Evolutionary conservation across 2,797 vertebrate species (phyloP), one percentile per base, ranked within the genome.

Genomic region (Halcyon leucocephala): DNA sequence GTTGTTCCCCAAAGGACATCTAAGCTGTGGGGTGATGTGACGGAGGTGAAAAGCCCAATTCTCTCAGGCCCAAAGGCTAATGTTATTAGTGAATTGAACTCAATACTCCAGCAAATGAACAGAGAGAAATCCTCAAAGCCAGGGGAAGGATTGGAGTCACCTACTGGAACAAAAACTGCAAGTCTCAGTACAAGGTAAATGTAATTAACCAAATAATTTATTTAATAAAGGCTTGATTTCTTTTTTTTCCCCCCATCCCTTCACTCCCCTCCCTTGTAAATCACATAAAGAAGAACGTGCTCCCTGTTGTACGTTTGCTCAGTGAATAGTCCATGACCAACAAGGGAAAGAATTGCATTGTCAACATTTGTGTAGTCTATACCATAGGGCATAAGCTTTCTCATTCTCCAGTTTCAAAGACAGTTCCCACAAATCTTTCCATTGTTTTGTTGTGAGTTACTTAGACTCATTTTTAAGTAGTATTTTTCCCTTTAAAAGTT

Each of bases 101-200:
- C 99, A 80, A 99, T 99, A 95, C 98, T 99, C 78, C 99, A 99
- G 97, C 99, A 99, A 87, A 99, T 99, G 98, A 99, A 99, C 98
- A 98, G 99, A 92, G 99, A 99, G 93, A 98, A 99, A 96, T 98
- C 98, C 8, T 96, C 98, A 93, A 99, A 99, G 97, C 98, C 98
- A 5, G 99, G 98, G 91, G 99, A 99, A 57, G 98, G 98, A 76
- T 97, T 99, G 25, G 99, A 99, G 96, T 98, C 98, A 15, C 98
- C 99, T 3, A 98, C 98, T 2, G 99, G 98, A 93, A 98, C 97
- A 94, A 98, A 99, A 98, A 98, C 97, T 4, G 95, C 98, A 46
- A 97, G 97, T 98, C 99, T 99, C 51, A 98, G 98, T 97, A 98
- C 98, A 97, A 99, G 99, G 99, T 99, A 97, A 98, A 97, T 88